Conservation (phyloP, 2,113 vertebrate species). For the Macrotus californicus region DNA sequence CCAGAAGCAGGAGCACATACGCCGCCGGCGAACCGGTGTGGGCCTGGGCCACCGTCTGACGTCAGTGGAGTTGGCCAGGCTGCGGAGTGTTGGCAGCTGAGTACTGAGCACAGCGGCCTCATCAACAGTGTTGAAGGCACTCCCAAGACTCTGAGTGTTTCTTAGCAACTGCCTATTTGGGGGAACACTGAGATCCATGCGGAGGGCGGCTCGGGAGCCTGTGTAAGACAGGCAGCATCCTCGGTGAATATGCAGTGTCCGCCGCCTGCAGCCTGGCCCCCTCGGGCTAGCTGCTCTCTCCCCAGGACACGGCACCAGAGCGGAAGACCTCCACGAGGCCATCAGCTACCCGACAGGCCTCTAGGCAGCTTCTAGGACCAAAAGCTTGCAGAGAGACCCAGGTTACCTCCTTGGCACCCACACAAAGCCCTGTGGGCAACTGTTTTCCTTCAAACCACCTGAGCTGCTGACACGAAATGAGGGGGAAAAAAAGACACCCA, state of each 20-base stretch:
- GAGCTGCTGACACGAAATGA: not conserved
- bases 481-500: not conserved
- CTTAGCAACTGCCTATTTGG: conserved; percentile 63
- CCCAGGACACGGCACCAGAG: not conserved
- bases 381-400: not conserved
- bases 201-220: not conserved
- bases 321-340: not conserved
- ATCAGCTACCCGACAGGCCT: not conserved
- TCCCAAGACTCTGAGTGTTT: conserved; percentile 31
- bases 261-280: not conserved
- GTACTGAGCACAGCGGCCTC: not conserved
- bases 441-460: not conserved
- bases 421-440: not conserved
- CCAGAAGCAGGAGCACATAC: not conserved
- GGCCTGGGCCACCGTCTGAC: conserved; percentile 35
- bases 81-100: not conserved
- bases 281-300: not conserved
- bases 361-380: conserved; percentile 8
- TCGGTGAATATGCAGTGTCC: fast-evolving
- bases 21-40: not conserved
- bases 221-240: not conserved
- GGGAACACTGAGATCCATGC: not conserved
- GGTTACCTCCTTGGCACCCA: not conserved
- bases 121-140: not conserved
- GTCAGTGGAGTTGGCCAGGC: conserved; percentile 4